These are phyloP conservation scores for Stomatorhinus ivindoensis DNA, from an alignment of 2,113 vertebrate genomes.

Conservation along the genomic window DNA sequence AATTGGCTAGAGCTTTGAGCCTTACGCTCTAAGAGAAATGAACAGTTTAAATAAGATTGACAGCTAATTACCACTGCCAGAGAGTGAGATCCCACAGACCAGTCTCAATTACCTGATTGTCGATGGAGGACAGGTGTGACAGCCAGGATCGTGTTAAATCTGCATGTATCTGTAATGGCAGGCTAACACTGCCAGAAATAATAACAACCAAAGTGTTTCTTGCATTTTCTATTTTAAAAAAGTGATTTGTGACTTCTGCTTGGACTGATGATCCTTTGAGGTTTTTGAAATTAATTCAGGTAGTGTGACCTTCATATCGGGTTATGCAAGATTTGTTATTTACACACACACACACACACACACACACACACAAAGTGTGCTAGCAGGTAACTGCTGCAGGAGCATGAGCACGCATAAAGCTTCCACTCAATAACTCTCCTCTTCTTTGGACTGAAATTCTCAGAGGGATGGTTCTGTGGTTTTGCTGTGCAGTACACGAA, in stretches of 20 bases:
- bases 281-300: not conserved
- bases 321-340: not conserved
- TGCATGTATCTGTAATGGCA: not conserved
- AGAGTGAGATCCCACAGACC: not conserved
- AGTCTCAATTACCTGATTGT: not conserved
- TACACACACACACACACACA: not conserved
- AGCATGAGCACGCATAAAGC: not conserved
- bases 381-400: not conserved
- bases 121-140: not conserved
- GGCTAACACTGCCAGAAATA: not conserved
- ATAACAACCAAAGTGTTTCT: not conserved
- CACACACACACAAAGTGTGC: not conserved
- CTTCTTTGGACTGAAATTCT: not conserved
- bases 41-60: not conserved
- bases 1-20: not conserved
- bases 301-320: not conserved
- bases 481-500: constrained; percentile 69
- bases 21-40: not conserved
- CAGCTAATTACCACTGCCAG: not conserved
- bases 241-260: not conserved
- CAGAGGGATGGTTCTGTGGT: constrained; percentile 51
- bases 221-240: not conserved
- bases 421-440: not conserved
- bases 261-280: not conserved
- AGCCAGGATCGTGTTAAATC: not conserved